Evolutionary conservation across 2,797 vertebrate species (phyloP), one percentile per base, ranked within the genome.

Genomic region (Cyclopterus lumpus): DNA sequence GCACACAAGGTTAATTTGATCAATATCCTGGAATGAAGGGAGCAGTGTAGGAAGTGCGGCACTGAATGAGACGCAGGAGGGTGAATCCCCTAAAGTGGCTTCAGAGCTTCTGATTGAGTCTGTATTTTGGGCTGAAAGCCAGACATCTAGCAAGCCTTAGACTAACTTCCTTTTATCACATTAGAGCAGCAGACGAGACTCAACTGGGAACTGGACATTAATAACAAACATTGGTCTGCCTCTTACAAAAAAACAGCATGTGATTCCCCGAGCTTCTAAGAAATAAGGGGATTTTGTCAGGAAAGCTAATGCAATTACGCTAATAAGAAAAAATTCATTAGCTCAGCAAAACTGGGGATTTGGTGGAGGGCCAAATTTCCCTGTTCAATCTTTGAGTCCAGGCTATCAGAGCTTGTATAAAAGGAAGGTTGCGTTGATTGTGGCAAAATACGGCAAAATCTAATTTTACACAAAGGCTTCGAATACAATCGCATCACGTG

Each of bases 221-320:
- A 91, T 84, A 89, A 92, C 90, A 90, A 92, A 91, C 91, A 91
- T 44, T 78, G 74, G 82, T 86, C 89, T 85, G 79, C 71, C 77
- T 58, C 77, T 86, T 65, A 75, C 81, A 86, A 84, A 87, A 88
- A 92, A 90, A 93, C 89, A 89, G 75, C 92, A 92, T 93, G 92
- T 92, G 92, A 94, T 90, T 72, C 81, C n/a, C 46, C n/a, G 51
- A 49, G 68, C 54, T 87, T 90, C 83, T 86, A 77, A 63, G 81
- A 90, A 90, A 79, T 8, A 28, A 30, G 69, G 76, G 85, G 68
- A 81, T 79, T 87, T 86, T 76, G 70, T 82, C 71, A 83, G 92
- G 89, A 91, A 92, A 91, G 90, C 85, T 89, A 92, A 93, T 91
- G 82, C 75, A 93, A 92, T 94, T 85, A 87, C 71, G n/a, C 89